Conservation (phyloP, 2,113 vertebrate genomes). For the Megatriorchis doriae region DNA sequence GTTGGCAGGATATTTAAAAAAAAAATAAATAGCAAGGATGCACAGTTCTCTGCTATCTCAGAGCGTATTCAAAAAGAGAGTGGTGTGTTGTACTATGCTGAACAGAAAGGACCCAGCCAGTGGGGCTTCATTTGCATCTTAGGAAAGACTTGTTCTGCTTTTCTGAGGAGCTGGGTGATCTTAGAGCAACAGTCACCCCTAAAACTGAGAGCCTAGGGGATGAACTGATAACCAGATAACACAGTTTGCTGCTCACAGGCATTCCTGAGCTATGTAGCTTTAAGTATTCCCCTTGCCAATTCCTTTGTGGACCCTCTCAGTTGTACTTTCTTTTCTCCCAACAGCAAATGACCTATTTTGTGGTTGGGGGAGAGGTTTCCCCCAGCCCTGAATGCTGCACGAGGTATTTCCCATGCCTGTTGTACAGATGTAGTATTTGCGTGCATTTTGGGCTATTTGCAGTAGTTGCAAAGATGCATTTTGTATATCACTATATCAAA, state of each 20-base stretch:
- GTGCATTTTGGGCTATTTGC: background rate
- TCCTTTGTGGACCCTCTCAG: background rate
- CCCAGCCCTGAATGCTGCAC: background rate
- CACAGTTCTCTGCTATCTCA: background rate
- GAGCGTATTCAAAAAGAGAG: background rate
- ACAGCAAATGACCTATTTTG: background rate
- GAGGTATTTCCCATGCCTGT: background rate
- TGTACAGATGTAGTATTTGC: background rate
- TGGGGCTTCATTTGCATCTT: background rate
- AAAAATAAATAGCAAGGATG: too few species aligned
- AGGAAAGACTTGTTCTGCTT: background rate
- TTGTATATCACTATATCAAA: fast-evolving
- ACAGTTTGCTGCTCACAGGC: background rate
- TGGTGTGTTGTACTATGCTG: fast-evolving
- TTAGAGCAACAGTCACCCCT: background rate
- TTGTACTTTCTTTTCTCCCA: background rate
- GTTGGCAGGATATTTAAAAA: background rate
- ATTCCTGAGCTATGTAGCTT: background rate
- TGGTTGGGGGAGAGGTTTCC: background rate
- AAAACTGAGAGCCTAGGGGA: background rate
- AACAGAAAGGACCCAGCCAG: background rate
- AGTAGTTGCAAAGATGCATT: background rate
- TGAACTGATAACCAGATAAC: background rate
- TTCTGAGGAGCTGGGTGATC: background rate
- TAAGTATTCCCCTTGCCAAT: background rate